Evolutionary conservation across 2,888 invertebrate species (phyloP).

Genomic region (Dryocosmus kuriphilus): DNA sequence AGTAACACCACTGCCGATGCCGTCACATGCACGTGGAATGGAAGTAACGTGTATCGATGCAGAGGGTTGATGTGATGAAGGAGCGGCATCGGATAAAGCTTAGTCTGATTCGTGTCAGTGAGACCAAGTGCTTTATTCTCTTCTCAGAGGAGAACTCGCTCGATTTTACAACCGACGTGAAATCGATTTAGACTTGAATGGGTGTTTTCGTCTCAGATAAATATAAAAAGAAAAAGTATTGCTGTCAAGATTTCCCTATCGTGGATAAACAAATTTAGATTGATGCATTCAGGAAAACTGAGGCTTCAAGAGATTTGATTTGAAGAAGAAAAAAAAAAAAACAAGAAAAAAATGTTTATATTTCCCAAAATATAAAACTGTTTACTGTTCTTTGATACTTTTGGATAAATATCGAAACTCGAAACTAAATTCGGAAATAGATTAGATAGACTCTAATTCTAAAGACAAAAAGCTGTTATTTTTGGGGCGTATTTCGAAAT

Average conservation of each 20-base stretch:
- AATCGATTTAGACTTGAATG: conserved; percentile 27
- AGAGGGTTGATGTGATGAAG: conserved; percentile 72
- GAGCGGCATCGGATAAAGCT: conserved; percentile 72
- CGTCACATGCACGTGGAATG: conserved; percentile 24
- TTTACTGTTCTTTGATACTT: too few species aligned
- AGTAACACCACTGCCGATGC: neutral
- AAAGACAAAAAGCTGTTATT: too few species aligned
- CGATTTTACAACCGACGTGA: conserved; percentile 9
- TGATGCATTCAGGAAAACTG: neutral
- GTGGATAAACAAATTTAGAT: neutral
- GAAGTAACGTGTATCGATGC: neutral
- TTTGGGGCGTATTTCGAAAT: too few species aligned
- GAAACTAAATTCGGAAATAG: too few species aligned
- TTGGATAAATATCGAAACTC: too few species aligned
- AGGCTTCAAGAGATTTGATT: neutral
- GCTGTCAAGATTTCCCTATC: neutral
- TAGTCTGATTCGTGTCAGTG: conserved; percentile 54
- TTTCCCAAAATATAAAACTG: too few species aligned
- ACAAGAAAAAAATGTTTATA: neutral
- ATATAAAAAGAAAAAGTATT: neutral
- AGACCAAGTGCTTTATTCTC: conserved; percentile 51
- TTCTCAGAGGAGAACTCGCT: conserved; percentile 17
- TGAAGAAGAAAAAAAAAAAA: neutral
- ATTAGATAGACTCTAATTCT: too few species aligned
- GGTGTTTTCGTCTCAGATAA: conserved; percentile 4